Percentiles rank a stretch among this genome's conserved stretches.
These are phyloP conservation scores for Procambarus clarkii DNA, from an alignment of 1,140 invertebrate genomes.

Conservation along the genomic window DNA sequence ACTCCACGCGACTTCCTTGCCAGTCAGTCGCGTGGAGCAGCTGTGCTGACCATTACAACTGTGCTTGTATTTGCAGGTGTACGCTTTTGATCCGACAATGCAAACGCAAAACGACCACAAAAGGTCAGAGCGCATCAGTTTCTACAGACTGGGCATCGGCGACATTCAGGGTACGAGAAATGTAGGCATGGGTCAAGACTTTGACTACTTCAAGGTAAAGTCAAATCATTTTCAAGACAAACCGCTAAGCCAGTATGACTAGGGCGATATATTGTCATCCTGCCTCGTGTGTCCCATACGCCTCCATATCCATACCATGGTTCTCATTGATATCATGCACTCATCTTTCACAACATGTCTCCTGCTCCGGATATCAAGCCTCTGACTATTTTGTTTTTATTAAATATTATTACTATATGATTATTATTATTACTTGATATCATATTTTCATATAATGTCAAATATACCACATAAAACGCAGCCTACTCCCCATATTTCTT, in stretches of 20 bases:
- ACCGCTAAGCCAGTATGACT: not conserved
- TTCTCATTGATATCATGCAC: too few species aligned
- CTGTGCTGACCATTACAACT: not conserved
- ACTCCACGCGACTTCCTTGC: too few species aligned
- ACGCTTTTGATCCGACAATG: slow-evolving; percentile 23
- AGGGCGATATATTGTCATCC: not conserved
- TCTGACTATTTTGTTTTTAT: too few species aligned
- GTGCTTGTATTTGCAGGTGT: slow-evolving; percentile 16
- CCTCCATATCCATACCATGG: too few species aligned
- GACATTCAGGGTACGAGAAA: slow-evolving; percentile 11
- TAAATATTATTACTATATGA: too few species aligned
- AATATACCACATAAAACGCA: too few species aligned
- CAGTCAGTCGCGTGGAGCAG: too few species aligned
- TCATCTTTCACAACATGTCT: too few species aligned
- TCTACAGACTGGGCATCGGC: slow-evolving; percentile 18
- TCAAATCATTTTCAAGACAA: not conserved
- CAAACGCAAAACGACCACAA: not conserved
- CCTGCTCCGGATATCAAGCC: too few species aligned
- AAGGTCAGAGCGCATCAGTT: not conserved
- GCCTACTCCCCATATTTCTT: too few species aligned
- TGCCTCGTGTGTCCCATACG: too few species aligned
- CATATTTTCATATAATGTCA: too few species aligned
- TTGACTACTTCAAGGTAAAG: not conserved
- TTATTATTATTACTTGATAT: not conserved
- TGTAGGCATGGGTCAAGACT: not conserved